Base-by-base conservation (phyloP, 2,888 invertebrate species). In the Chymomyza procnemis region DNA sequence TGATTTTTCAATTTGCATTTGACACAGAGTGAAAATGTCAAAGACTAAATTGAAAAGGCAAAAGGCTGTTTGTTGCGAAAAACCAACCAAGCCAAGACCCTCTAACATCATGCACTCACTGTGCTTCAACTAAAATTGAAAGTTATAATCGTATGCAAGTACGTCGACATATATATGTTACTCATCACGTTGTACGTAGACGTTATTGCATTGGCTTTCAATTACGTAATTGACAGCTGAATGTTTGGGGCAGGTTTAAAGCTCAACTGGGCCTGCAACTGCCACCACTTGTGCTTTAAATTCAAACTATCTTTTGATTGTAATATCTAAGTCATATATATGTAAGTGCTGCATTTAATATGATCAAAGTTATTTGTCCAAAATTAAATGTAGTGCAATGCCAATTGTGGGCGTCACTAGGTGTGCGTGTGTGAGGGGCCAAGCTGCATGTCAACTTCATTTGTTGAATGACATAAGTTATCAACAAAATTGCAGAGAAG, bases 1-100 rank as follows among this genome's bases (percentile, higher is more conserved):
- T 76, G 82, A 85, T 83, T 87, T 85, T 85, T 86, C 84, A 85
- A 85, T 85, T 85, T 85, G 82, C 87, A 87, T 86, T 76, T 77
- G 85, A 87, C 85, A 84, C 73, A 82, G 74, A 73, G 80, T 67
- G 67, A 72, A 66, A 73, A 83, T 83, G 82, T 87, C 82, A 83
- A 83, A 83, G 78, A 78, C 69, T 75, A 82, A 82, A 82, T 82
- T 86, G 82, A 80, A 82, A 87, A 71, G 83, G 76, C 85, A 79
- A 68, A 54, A 73, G 67, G 71, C 60, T 64, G 65, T 55, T 52
- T 47, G 21, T n/a, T 46, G 16, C 58, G 2, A 9, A n/a, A 14
- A n/a, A 3, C 52, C 30, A 56, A 19, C 48, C 16, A 21, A 52
- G 30, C 52, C n/a, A 18, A 55, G 55, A 55, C 22, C 19, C n/a